Conservation (phyloP, 2,797 vertebrate genomes). For the Aratinga solstitialis region DNA sequence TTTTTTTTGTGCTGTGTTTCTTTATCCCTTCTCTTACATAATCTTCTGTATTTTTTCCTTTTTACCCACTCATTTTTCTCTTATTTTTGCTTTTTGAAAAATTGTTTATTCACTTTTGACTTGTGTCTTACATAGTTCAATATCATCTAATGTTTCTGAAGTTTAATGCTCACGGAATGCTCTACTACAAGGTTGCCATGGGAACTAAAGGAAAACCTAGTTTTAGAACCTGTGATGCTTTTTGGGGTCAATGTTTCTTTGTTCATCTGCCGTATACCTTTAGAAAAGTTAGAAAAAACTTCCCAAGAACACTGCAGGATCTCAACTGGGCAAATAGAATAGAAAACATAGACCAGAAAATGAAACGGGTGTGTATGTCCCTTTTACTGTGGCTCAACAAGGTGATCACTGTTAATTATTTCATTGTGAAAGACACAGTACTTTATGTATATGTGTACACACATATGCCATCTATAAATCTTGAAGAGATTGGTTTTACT, state of each 20-base stretch:
- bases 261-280: neutral
- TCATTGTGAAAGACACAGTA: neutral
- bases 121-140: neutral
- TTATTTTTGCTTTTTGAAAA: neutral
- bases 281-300: neutral
- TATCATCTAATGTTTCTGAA: neutral
- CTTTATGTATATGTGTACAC: neutral
- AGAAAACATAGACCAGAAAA: neutral
- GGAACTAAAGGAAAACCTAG: neutral
- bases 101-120: neutral
- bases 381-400: neutral
- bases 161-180: neutral
- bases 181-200: neutral
- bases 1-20: neutral
- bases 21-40: neutral
- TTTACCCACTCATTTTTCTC: neutral
- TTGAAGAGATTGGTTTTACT: neutral
- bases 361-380: neutral
- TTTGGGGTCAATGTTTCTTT: neutral
- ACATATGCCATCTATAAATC: neutral
- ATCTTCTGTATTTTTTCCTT: neutral
- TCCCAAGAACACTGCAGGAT: neutral
- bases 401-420: neutral
- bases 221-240: slow-evolving; percentile 4
- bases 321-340: neutral